These are phyloP conservation scores for Yponomeuta malinellus DNA, from an alignment of 2,888 invertebrate species.

Conservation along the genomic window DNA sequence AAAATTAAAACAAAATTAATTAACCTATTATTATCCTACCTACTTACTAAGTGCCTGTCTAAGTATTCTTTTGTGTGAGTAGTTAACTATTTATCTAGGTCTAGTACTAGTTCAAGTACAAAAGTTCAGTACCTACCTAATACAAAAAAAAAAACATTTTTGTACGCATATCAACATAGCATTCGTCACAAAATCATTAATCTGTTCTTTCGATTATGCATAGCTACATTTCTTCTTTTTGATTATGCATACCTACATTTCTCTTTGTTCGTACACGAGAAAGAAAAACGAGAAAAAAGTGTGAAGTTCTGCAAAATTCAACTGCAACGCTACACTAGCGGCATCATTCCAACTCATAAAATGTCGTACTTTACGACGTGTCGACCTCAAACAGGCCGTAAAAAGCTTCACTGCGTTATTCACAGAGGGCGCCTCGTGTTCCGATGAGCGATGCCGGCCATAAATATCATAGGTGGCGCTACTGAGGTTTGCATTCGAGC, in stretches of 20 bases:
- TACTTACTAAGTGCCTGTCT: no score
- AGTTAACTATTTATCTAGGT: no score
- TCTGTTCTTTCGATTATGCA: background rate
- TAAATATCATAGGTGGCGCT: conserved; percentile 14
- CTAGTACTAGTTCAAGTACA: no score
- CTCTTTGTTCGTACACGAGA: background rate
- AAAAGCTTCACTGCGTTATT: conserved; percentile 54
- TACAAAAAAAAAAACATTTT: no score
- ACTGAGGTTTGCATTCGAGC: background rate
- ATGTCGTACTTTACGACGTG: conserved; percentile 64
- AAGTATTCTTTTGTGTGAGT: no score
- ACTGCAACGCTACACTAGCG: conserved; percentile 60
- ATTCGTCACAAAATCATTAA: background rate
- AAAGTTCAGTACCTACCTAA: no score
- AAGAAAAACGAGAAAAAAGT: background rate
- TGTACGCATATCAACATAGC: background rate
- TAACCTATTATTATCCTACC: no score
- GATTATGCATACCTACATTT: background rate
- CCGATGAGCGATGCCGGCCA: conserved; percentile 10
- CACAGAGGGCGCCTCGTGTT: conserved; percentile 62
- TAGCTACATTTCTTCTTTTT: background rate
- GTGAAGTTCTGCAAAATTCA: conserved; percentile 20
- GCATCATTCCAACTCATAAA: conserved; percentile 63
- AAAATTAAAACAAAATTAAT: no score
- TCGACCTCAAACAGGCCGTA: conserved; percentile 61